Evolutionary conservation across 2,888 invertebrate genomes (phyloP).

Genomic region (Nephrocerus scutellatus): DNA sequence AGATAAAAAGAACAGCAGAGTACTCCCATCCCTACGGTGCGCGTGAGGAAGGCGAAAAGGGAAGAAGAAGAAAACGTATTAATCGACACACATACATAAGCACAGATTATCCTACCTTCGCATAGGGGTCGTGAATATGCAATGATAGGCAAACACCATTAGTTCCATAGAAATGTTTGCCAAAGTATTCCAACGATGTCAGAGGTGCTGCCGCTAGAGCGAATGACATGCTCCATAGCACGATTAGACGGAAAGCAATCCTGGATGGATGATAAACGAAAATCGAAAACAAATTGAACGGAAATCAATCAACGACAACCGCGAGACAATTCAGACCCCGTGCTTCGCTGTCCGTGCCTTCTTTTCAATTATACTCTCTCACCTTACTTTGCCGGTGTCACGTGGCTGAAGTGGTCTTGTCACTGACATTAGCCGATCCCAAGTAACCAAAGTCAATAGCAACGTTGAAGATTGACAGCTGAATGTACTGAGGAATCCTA

Average conservation of each 20-base stretch:
- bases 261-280: constrained; percentile 28
- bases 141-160: constrained; percentile 57
- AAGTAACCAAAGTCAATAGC: constrained; percentile 54
- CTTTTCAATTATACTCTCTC: constrained; percentile 9
- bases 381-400: constrained; percentile 36
- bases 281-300: background rate
- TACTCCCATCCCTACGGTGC: constrained; percentile 54
- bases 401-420: constrained; percentile 51
- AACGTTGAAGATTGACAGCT: constrained; percentile 58
- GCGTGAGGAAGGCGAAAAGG: constrained; percentile 3
- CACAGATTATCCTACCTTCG: constrained; percentile 43
- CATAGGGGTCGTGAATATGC: constrained; percentile 56
- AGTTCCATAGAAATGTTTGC: constrained; percentile 53
- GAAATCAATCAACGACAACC: too few relatives aligned
- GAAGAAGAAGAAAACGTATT: background rate
- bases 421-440: constrained; percentile 57
- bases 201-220: constrained; percentile 50
- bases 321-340: too few relatives aligned
- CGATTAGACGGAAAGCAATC: constrained; percentile 48
- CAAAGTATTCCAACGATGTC: constrained; percentile 50
- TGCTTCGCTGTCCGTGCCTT: too few relatives aligned
- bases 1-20: constrained; percentile 53
- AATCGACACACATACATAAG: too few relatives aligned
- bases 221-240: constrained; percentile 51
- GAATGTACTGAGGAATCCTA: constrained; percentile 55